Evolutionary conservation across 2,888 invertebrate genomes (phyloP).

Genomic region (Eupithecia pulchellata): DNA sequence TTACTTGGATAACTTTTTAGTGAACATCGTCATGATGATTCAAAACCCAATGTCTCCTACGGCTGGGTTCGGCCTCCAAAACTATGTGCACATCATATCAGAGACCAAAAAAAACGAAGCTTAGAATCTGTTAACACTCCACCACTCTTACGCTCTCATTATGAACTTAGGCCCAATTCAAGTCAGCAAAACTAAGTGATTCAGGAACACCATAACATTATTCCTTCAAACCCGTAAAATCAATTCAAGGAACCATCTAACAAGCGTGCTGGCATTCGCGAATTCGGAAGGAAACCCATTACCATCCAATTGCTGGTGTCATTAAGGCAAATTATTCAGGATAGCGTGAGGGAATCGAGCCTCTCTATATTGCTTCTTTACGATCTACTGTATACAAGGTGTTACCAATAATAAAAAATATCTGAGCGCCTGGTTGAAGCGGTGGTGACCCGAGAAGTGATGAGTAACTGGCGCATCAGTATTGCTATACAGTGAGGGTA

Average conservation of each 20-base stretch:
- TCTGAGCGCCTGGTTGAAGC: no score
- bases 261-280: slow-evolving; percentile 24
- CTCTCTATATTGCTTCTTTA: slow-evolving; percentile 41
- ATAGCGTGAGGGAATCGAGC: slow-evolving; percentile 46
- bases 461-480: no score
- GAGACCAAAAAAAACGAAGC: no score
- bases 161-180: not conserved
- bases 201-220: not conserved
- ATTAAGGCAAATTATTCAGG: slow-evolving; percentile 45
- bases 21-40: no score
- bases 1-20: no score
- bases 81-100: no score
- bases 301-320: slow-evolving; percentile 40
- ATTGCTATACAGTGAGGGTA: no score
- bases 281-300: slow-evolving; percentile 34
- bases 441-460: no score
- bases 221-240: not conserved
- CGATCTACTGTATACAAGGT: slow-evolving; percentile 19
- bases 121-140: no score
- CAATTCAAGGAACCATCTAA: slow-evolving; percentile 10
- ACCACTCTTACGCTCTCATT: not conserved
- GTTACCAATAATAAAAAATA: no score
- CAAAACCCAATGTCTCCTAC: no score
- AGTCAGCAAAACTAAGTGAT: not conserved
- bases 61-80: no score